These are phyloP conservation scores for Lithophane socia DNA, from an alignment of 2,888 invertebrate species.

Conservation along the genomic window DNA sequence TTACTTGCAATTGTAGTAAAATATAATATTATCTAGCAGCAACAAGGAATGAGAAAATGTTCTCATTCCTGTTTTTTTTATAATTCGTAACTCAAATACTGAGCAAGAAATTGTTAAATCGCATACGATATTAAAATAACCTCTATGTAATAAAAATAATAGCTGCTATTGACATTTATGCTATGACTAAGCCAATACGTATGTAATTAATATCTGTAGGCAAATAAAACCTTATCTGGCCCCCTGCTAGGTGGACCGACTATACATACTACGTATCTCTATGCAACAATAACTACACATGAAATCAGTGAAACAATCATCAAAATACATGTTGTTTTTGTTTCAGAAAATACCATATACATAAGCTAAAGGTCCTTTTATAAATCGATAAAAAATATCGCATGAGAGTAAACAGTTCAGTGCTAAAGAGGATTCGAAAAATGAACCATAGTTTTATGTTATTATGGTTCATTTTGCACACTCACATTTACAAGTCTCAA, in stretches of 20 bases:
- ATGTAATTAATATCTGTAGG: constrained; percentile 16
- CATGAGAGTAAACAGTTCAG: neutral
- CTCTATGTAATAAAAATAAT: constrained; percentile 23
- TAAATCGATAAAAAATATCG: neutral
- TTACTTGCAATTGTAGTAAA: neutral
- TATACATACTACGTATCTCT: neutral
- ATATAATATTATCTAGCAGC: neutral
- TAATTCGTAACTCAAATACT: neutral
- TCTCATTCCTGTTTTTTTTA: neutral
- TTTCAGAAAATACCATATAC: no score
- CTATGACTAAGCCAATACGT: constrained; percentile 10
- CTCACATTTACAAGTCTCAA: neutral
- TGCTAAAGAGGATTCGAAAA: neutral
- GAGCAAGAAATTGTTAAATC: constrained; percentile 4
- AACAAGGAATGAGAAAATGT: constrained; percentile 1
- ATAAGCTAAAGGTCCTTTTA: neutral
- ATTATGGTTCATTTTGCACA: neutral
- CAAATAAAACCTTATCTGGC: constrained; percentile 42
- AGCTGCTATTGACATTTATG: constrained; percentile 4
- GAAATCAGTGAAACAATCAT: neutral
- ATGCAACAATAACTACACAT: neutral
- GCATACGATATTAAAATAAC: constrained; percentile 20
- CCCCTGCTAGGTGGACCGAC: constrained; percentile 2
- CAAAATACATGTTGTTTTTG: neutral
- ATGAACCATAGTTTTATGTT: neutral